Percentiles rank a stretch among this genome's conserved stretches.
phyloP scores from a whole-genome alignment of 2,113 vertebrate species.

The Orycteropus afer region DNA sequence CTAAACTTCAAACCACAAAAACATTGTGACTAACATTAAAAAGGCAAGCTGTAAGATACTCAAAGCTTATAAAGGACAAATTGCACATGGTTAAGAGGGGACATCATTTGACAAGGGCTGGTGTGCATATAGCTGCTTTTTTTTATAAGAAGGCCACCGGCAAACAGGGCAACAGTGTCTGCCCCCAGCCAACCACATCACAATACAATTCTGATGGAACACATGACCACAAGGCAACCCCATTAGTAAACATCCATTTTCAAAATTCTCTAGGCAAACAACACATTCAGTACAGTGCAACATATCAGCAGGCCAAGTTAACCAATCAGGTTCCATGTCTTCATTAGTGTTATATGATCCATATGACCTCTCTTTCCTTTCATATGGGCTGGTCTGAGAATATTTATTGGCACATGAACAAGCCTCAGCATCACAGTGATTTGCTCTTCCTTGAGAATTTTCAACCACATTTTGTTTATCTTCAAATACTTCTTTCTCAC shows the following conservation, averaged over 20 bases:
- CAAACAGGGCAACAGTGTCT: slow-evolving; percentile 97
- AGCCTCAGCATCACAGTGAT: slow-evolving; percentile 45
- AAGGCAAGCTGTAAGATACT: slow-evolving; percentile 90
- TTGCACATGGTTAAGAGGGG: slow-evolving; percentile 83
- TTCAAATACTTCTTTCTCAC: slow-evolving; percentile 76
- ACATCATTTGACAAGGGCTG: slow-evolving; percentile 75
- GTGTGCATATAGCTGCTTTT: slow-evolving; percentile 88
- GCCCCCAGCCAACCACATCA: slow-evolving; percentile 94
- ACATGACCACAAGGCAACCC: slow-evolving; percentile 96
- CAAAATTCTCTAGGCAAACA: slow-evolving; percentile 97
- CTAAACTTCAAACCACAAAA: slow-evolving; percentile 89
- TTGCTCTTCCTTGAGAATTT: slow-evolving; percentile 56
- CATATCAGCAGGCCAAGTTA: slow-evolving; percentile 90
- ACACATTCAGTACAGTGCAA: slow-evolving; percentile 96
- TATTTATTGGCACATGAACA: slow-evolving; percentile 74
- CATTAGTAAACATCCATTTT: slow-evolving; percentile 91
- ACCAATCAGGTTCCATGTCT: slow-evolving; percentile 89
- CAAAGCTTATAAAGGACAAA: slow-evolving; percentile 84
- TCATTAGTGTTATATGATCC: slow-evolving; percentile 62
- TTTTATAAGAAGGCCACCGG: slow-evolving; percentile 97
- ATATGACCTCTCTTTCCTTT: slow-evolving; percentile 58
- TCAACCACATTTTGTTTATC: slow-evolving; percentile 73
- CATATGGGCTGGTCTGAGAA: slow-evolving; percentile 19
- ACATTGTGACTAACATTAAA: slow-evolving; percentile 90
- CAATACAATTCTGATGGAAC: slow-evolving; percentile 98